A percentile compares a stretch with the other conserved stretches of the same genome.
phyloP scores from a whole-genome alignment of 1,140 invertebrate species.

The Zaprionus africanus region DNA sequence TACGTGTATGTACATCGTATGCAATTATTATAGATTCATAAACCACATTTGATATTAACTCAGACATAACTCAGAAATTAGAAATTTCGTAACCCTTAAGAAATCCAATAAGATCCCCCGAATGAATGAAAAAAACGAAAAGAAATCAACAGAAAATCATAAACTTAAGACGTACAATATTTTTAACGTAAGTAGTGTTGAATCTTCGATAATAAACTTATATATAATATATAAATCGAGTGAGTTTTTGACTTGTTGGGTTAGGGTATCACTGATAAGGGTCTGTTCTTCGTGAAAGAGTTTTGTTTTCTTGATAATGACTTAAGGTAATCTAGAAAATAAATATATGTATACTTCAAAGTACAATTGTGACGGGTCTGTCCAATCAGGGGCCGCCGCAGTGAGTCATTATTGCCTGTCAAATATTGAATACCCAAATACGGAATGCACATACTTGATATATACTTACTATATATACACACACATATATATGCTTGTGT shows the following conservation, averaged over 20 bases:
- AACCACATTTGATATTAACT: conserved; percentile 57
- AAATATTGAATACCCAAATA: conserved; percentile 16
- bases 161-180: conserved; percentile 78
- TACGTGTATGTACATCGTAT: conserved; percentile 23
- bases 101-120: conserved; percentile 17
- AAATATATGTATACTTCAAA: neutral
- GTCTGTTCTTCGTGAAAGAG: neutral
- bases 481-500: conserved; percentile 28
- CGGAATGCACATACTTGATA: conserved; percentile 7
- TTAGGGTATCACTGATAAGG: no score
- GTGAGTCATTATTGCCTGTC: conserved; percentile 13
- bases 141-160: conserved; percentile 58
- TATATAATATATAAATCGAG: conserved; percentile 35
- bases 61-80: conserved; percentile 70
- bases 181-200: conserved; percentile 81
- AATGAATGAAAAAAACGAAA: conserved; percentile 47
- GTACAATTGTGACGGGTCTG: neutral
- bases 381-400: neutral
- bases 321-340: no score
- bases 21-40: conserved; percentile 75
- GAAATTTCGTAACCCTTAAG: conserved; percentile 57
- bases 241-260: neutral
- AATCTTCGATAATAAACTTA: conserved; percentile 76
- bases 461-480: conserved; percentile 44
- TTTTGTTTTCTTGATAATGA: neutral